phyloP scores from a whole-genome alignment of 1,140 invertebrate species.

The Bombyx mori region ASM3026992v2 NC_085126.1:1425501-1426000 shows the following conservation, averaged over 20 bases:
- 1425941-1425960: too few species aligned
- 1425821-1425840: too few species aligned
- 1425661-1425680: conserved; percentile 14
- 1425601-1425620: conserved; percentile 19
- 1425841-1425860: too few species aligned
- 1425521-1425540: conserved; percentile 21
- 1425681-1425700: conserved; percentile 35
- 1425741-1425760: conserved; percentile 61
- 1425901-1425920: too few species aligned
- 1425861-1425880: too few species aligned
- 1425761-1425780: conserved; percentile 52
- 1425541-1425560: conserved; percentile 15
- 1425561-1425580: too few species aligned
- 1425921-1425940: too few species aligned
- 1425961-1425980: too few species aligned
- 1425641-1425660: not conserved
- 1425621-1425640: conserved; percentile 2
- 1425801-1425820: conserved; percentile 1
- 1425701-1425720: conserved; percentile 41
- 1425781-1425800: conserved; percentile 61
- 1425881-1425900: too few species aligned
- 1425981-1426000: too few species aligned
- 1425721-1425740: conserved; percentile 58
- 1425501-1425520: conserved; percentile 37
- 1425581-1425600: too few species aligned